Conservation (phyloP, 2,113 vertebrate genomes). For the Martes martes region DNA sequence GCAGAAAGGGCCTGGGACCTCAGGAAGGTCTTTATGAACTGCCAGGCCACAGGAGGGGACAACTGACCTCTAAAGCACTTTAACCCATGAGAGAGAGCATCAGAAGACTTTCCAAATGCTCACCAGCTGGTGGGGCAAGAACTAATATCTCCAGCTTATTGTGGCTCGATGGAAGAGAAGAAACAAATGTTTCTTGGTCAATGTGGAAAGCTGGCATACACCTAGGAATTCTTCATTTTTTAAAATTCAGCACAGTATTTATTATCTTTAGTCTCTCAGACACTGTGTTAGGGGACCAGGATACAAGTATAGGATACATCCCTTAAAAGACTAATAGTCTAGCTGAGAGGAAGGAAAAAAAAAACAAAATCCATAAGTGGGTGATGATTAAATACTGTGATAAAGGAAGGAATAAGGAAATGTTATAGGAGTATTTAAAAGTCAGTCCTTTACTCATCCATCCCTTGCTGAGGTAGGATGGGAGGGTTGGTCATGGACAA, state of each 20-base stretch:
- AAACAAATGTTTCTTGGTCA: background rate
- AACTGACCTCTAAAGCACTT: background rate
- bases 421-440: background rate
- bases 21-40: background rate
- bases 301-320: background rate
- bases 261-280: background rate
- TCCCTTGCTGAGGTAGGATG: background rate
- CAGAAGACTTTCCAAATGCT: background rate
- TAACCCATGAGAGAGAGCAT: rapidly evolving
- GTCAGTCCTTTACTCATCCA: background rate
- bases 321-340: background rate
- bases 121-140: background rate
- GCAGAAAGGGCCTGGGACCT: background rate
- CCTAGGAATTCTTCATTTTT: background rate
- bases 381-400: background rate
- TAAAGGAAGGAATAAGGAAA: background rate
- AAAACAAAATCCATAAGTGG: too few relatives aligned
- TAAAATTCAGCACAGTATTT: background rate
- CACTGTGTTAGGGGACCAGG: background rate
- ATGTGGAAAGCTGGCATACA: background rate
- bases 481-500: background rate
- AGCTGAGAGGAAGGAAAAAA: background rate
- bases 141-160: background rate
- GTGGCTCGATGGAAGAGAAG: background rate
- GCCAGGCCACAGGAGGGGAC: background rate